phyloP scores from a whole-genome alignment of 1,140 invertebrate species.

The Hyposmocoma kahamanoa region DNA sequence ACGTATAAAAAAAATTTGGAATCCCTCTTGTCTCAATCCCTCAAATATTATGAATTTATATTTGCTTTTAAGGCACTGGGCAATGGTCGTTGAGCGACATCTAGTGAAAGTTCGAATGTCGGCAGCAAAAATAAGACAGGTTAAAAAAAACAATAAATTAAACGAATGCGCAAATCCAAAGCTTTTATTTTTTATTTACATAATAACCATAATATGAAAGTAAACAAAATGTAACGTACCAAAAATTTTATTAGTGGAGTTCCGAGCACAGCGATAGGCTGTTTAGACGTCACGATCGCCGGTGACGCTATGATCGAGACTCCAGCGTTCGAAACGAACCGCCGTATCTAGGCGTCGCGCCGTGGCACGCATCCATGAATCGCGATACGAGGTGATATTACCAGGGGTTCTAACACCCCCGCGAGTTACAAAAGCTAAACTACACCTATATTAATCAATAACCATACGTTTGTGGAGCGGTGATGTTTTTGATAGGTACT shows the following conservation, averaged over 20 bases:
- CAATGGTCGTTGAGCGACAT: too few relatives aligned
- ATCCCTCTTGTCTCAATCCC: too few relatives aligned
- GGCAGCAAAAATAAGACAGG: too few relatives aligned
- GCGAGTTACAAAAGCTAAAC: slow-evolving; percentile 59
- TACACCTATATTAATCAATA: too few relatives aligned
- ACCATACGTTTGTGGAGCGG: slow-evolving; percentile 27
- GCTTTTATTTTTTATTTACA: slow-evolving; percentile 71
- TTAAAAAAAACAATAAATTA: slow-evolving; percentile 19
- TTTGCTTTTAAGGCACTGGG: too few relatives aligned
- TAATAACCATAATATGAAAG: slow-evolving; percentile 68
- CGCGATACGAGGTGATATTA: too few relatives aligned
- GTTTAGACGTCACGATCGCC: background rate
- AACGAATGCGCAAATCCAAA: slow-evolving; percentile 64
- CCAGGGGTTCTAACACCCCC: slow-evolving; percentile 4
- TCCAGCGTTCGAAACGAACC: too few relatives aligned
- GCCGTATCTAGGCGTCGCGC: slow-evolving; percentile 3
- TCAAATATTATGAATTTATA: too few relatives aligned
- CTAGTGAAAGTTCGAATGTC: too few relatives aligned
- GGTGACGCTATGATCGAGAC: too few relatives aligned
- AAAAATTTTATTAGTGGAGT: slow-evolving; percentile 63
- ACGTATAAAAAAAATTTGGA: too few relatives aligned
- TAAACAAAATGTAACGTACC: slow-evolving; percentile 69
- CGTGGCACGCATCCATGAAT: slow-evolving; percentile 12
- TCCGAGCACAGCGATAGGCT: too few relatives aligned
- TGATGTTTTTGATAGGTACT: slow-evolving; percentile 34